phyloP scores from a whole-genome alignment of 2,888 invertebrate species.

The Pristionchus japonicus region DNA sequence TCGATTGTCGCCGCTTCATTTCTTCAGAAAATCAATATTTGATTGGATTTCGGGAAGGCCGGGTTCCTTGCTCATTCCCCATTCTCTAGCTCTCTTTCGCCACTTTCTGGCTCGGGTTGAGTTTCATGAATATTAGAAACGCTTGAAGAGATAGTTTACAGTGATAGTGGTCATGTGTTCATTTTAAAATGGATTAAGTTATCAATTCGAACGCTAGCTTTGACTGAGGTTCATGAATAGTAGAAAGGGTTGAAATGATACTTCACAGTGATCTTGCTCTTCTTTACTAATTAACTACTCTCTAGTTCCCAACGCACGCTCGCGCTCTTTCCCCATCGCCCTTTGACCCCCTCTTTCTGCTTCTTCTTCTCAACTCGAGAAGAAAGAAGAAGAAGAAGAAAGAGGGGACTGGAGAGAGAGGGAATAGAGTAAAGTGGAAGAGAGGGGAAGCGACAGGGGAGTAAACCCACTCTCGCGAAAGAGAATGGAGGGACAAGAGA shows the following conservation, averaged over 20 bases:
- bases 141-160: too few species aligned
- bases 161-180: too few species aligned
- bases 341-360: constrained; percentile 17
- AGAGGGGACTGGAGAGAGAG: background rate
- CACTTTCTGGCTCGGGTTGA: too few species aligned
- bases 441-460: background rate
- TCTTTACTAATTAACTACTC: background rate
- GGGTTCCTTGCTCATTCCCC: too few species aligned
- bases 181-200: too few species aligned
- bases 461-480: background rate
- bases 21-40: too few species aligned
- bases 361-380: background rate
- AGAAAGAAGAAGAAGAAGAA: constrained; percentile 8
- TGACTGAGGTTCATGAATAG: background rate
- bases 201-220: too few species aligned
- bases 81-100: too few species aligned
- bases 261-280: background rate
- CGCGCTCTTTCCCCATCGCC: background rate
- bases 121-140: too few species aligned
- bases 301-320: background rate
- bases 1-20: too few species aligned
- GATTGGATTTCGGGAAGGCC: too few species aligned
- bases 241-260: background rate
- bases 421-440: background rate
- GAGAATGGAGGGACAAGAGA: background rate